These are phyloP conservation scores for Pica pica DNA, from an alignment of 2,113 vertebrate genomes.

Conservation along the genomic window DNA sequence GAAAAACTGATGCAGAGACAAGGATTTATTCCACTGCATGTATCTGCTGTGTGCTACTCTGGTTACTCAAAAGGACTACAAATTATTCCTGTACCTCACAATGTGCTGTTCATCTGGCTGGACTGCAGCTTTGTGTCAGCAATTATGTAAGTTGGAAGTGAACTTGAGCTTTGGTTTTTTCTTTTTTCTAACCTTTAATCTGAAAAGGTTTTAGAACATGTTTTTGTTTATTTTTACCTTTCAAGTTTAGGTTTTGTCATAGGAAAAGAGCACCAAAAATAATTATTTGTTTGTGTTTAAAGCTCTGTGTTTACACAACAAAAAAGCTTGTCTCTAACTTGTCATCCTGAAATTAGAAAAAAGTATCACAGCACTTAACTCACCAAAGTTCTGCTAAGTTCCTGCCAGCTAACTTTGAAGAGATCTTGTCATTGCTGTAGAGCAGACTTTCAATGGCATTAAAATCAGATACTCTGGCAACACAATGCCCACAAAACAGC, in stretches of 20 bases:
- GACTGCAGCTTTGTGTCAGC: neutral
- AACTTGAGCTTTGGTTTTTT: neutral
- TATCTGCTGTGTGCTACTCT: neutral
- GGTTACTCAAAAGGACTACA: neutral
- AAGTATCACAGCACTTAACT: neutral
- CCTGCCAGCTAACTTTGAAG: neutral
- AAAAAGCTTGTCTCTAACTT: neutral
- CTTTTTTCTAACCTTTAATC: neutral
- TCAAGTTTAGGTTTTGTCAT: neutral
- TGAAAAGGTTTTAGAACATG: neutral
- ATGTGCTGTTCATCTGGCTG: neutral
- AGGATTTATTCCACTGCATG: neutral
- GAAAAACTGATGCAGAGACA: neutral
- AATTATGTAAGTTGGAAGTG: neutral
- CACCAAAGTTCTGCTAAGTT: neutral
- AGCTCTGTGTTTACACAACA: neutral
- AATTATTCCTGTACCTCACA: neutral
- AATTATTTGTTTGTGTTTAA: conserved; percentile 19
- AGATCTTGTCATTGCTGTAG: neutral
- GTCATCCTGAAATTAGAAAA: neutral
- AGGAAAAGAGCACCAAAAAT: neutral
- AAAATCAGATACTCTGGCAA: neutral
- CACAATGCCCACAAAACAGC: neutral
- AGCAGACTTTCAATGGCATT: neutral
- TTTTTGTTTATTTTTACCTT: conserved; percentile 9